phyloP scores from a whole-genome alignment of 2,797 vertebrate species.

The Pteropus rufus region DNA sequence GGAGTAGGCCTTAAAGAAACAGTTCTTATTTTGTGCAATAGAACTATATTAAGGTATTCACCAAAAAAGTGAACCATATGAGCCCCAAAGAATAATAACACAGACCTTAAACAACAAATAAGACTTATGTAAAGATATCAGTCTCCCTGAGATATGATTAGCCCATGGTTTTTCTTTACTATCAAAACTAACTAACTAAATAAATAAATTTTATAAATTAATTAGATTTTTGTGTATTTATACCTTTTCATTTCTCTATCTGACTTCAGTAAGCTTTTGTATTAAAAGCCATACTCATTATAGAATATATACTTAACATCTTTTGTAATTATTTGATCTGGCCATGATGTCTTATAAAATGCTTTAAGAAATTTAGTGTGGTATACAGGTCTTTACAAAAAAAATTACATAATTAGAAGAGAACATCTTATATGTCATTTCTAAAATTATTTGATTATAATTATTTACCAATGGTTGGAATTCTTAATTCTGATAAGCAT shows the following conservation, averaged over 20 bases:
- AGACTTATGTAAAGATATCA: neutral
- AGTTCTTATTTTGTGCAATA: neutral
- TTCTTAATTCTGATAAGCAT: neutral
- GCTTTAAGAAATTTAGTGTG: neutral
- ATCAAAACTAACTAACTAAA: neutral
- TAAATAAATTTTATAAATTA: neutral
- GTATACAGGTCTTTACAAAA: neutral
- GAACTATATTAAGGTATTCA: neutral
- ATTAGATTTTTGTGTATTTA: neutral
- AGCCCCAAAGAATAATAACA: neutral
- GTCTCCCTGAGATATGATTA: neutral
- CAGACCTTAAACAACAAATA: neutral
- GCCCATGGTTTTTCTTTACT: neutral
- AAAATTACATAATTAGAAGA: conserved; percentile 11
- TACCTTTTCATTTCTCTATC: neutral
- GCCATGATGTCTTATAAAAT: neutral
- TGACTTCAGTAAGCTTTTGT: neutral
- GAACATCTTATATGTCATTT: neutral
- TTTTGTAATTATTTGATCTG: conserved; percentile 7
- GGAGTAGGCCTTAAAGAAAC: neutral
- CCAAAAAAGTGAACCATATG: neutral
- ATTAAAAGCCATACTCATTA: neutral
- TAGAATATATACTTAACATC: neutral
- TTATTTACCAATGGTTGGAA: neutral
- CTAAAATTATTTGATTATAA: neutral